Base-by-base conservation (phyloP, 2,888 invertebrate species). In the Rhopalosiphum nymphaeae region DNA sequence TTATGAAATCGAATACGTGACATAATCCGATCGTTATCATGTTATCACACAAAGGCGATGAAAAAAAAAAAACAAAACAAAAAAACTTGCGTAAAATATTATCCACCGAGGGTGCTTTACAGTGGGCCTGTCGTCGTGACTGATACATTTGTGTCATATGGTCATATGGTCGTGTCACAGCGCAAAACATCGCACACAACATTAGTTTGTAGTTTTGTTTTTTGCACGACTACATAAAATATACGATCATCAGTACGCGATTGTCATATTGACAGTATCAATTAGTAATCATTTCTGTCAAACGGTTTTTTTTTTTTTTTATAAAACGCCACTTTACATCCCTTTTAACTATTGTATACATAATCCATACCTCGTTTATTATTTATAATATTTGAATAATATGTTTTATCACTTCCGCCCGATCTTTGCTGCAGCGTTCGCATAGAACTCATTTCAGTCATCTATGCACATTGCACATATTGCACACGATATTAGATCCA, bases 211-310 rank as follows among this genome's bases (percentile, higher is more conserved):
- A 46, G 44, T 46, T 46, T 46, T 46, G 44, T 46, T 46, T 46
- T 46, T 46, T 46, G 1, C 7, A 44, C 53, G 5, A 53, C 53
- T 44, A 44, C 29, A 42, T 44, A 89, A 26, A 42, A 67, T 29
- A 61, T 36, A 90, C 36, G 78, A 21, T 36, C 78, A 42, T 78
- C 78, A 21, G 16, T 29, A 10, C 46, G 25, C 92, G 29, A 88
- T 92, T 92, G 44, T 88, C 49, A 67, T 21, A 78, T 92, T 92
- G 92, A 92, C 92, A 78, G 67, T 92, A 88, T 92, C 88, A 92
- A 92, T 92, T 92, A 92, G 92, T 67, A 29, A 88, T 53, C 87
- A 16, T 92, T 92, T 88, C 88, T 88, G 67, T 92, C 92, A 67
- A 36, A 78, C 49, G 13, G 49, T 9, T 11, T n/a, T 88, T 89